Conservation (phyloP, 2,113 vertebrate genomes). For the Cercocebus atys region DNA sequence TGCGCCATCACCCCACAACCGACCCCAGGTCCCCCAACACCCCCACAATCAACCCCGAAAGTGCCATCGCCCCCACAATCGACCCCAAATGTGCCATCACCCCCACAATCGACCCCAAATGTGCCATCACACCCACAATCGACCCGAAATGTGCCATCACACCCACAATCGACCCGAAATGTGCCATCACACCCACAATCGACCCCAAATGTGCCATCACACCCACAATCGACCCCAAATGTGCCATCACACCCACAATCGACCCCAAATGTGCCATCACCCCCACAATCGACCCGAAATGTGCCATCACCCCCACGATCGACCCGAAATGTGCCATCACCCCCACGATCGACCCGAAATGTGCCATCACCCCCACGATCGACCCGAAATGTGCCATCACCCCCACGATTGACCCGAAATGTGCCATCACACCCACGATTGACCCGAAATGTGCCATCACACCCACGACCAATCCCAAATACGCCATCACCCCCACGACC, state of each 20-base stretch:
- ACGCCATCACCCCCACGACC: too few species aligned
- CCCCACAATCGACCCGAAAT: background rate
- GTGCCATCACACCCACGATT: background rate
- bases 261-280: background rate
- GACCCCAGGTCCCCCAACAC: background rate
- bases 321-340: background rate
- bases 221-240: background rate
- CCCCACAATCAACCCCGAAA: background rate
- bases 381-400: background rate
- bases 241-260: background rate
- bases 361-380: background rate
- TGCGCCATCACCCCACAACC: background rate
- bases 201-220: background rate
- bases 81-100: background rate
- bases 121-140: background rate
- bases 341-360: background rate
- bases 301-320: fast-evolving
- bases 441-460: too few species aligned
- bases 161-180: background rate
- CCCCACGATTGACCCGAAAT: too few species aligned
- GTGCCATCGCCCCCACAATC: background rate
- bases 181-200: background rate
- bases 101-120: background rate
- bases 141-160: too few species aligned
- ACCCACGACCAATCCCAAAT: too few species aligned